Conservation (phyloP, 2,888 invertebrate genomes). For the Abrostola triplasia region DNA sequence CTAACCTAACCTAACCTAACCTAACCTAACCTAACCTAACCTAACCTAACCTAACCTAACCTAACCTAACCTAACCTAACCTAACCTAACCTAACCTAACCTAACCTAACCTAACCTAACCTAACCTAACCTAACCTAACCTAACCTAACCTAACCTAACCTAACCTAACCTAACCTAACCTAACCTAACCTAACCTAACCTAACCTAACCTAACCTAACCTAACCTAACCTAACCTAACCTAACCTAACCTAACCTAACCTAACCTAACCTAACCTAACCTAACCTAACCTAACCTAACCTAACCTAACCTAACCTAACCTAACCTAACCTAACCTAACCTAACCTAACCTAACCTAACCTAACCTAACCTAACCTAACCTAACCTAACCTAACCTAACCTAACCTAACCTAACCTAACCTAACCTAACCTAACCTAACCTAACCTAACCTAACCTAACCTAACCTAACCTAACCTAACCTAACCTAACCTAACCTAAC, state of each 20-base stretch:
- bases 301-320: no score
- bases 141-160: constrained; percentile 52
- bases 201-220: constrained; percentile 49
- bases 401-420: constrained; percentile 50
- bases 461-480: constrained; percentile 33
- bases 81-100: constrained; percentile 49
- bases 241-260: no score
- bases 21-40: constrained; percentile 50
- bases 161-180: no score
- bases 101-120: constrained; percentile 43
- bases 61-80: constrained; percentile 46
- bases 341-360: constrained; percentile 45
- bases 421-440: constrained; percentile 43
- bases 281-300: no score
- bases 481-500: constrained; percentile 29
- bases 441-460: constrained; percentile 36
- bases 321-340: constrained; percentile 42
- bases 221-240: constrained; percentile 50
- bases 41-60: constrained; percentile 42
- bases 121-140: constrained; percentile 52
- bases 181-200: constrained; percentile 53
- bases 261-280: constrained; percentile 34
- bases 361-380: constrained; percentile 44
- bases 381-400: constrained; percentile 46
- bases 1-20: constrained; percentile 53